Conservation (phyloP, 2,797 vertebrate species). For the Clamator glandarius region DNA sequence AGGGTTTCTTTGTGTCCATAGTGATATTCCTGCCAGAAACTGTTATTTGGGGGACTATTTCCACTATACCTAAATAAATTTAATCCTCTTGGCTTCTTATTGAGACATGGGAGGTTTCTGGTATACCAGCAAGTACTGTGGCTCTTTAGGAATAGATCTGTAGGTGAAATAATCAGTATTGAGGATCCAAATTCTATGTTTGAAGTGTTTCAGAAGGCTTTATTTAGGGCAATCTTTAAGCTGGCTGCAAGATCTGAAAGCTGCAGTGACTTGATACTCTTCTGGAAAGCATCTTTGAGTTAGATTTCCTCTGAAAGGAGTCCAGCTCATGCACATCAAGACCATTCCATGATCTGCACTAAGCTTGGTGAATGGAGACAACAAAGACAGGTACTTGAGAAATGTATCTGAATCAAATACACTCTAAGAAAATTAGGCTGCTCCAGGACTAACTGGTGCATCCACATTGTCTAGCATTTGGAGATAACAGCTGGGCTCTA, state of each 20-base stretch:
- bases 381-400: neutral
- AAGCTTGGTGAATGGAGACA: neutral
- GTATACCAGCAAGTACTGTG: neutral
- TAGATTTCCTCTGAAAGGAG: neutral
- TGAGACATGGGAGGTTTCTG: neutral
- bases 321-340: neutral
- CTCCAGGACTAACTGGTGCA: neutral
- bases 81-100: neutral
- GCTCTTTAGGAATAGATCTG: neutral
- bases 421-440: neutral
- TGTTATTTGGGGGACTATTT: neutral
- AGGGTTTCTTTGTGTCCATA: neutral
- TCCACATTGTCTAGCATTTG: neutral
- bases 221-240: neutral
- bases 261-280: neutral
- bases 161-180: neutral
- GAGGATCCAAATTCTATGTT: neutral
- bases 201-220: neutral
- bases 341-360: neutral
- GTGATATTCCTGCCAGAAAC: neutral
- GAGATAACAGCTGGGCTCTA: neutral
- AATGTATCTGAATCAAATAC: neutral
- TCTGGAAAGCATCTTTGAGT: neutral
- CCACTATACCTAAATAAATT: neutral
- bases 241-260: neutral